Percentiles rank a stretch among this genome's conserved stretches.
phyloP scores from a whole-genome alignment of 2,888 invertebrate species.

The Caenorhabditis sinica region DNA sequence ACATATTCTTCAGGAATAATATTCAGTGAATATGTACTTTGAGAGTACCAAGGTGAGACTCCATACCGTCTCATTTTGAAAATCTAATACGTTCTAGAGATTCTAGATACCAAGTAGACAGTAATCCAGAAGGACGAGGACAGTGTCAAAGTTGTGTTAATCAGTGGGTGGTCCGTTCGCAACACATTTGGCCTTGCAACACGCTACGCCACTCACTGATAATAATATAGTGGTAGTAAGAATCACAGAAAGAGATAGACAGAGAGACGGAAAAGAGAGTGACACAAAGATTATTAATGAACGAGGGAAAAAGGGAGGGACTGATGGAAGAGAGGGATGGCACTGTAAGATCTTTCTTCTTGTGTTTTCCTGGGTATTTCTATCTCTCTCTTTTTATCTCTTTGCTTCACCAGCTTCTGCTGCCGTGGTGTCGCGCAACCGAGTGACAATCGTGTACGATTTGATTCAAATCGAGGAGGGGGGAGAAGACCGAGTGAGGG shows the following conservation, averaged over 20 bases:
- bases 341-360: slow-evolving; percentile 13
- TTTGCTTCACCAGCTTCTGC: slow-evolving; percentile 36
- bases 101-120: no score
- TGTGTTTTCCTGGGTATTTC: not conserved
- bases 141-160: not conserved
- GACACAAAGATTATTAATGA: slow-evolving; percentile 55
- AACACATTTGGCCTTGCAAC: slow-evolving; percentile 61
- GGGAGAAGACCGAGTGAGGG: slow-evolving; percentile 27
- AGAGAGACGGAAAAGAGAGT: slow-evolving; percentile 11
- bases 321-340: slow-evolving; percentile 18
- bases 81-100: no score
- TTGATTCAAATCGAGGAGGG: slow-evolving; percentile 51
- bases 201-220: slow-evolving; percentile 61
- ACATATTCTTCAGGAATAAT: slow-evolving; percentile 79
- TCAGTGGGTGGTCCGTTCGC: slow-evolving; percentile 59
- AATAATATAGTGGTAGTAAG: slow-evolving; percentile 46
- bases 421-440: slow-evolving; percentile 11
- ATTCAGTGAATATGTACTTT: slow-evolving; percentile 78
- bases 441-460: slow-evolving; percentile 62
- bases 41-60: slow-evolving; percentile 66
- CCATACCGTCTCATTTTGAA: slow-evolving; percentile 58
- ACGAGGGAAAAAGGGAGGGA: slow-evolving; percentile 32
- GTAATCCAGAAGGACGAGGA: not conserved
- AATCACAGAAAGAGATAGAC: slow-evolving; percentile 21
- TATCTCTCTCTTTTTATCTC: slow-evolving; percentile 28